Conservation (phyloP, 1,140 invertebrate species). For the Drosophila neocordata region DNA sequence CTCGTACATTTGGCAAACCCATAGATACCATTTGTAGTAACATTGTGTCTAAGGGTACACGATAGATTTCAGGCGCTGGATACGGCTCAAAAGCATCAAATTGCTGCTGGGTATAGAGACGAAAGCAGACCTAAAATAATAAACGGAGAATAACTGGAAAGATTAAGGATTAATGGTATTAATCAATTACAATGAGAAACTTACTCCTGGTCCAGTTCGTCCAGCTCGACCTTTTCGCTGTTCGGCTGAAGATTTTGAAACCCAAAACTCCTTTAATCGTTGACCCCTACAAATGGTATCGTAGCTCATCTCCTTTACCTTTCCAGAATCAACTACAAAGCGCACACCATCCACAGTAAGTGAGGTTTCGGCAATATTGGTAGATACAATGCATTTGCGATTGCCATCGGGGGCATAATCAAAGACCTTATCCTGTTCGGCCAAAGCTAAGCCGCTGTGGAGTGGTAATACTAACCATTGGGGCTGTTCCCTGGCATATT, state of each 20-base stretch:
- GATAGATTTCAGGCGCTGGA: slow-evolving; percentile 94
- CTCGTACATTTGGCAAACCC: slow-evolving; percentile 94
- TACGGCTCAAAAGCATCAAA: slow-evolving; percentile 89
- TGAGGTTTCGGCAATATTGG: slow-evolving; percentile 99
- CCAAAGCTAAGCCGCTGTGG: slow-evolving; percentile 95
- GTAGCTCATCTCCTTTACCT: slow-evolving; percentile 99
- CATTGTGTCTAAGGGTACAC: slow-evolving; percentile 96
- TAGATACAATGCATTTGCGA: slow-evolving; percentile 98
- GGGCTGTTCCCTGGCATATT: slow-evolving; percentile 91
- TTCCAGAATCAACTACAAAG: slow-evolving; percentile 98
- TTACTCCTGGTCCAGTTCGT: slow-evolving; percentile 86
- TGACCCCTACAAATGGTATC: slow-evolving; percentile 95
- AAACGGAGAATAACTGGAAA: background rate
- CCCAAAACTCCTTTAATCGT: slow-evolving; percentile 96
- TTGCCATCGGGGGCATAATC: slow-evolving; percentile 97
- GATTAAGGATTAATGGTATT: background rate
- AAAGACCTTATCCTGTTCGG: slow-evolving; percentile 99
- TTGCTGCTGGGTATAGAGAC: slow-evolving; percentile 93
- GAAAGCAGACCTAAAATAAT: slow-evolving; percentile 85
- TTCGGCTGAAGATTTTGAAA: slow-evolving; percentile 98
- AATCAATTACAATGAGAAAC: no score
- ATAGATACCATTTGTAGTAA: slow-evolving; percentile 97
- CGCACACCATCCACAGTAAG: slow-evolving; percentile 99
- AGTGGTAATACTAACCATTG: slow-evolving; percentile 98
- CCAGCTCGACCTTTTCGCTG: slow-evolving; percentile 98